Evolutionary conservation across 2,113 vertebrate genomes (phyloP).

Genomic region (Ovis canadensis): DNA sequence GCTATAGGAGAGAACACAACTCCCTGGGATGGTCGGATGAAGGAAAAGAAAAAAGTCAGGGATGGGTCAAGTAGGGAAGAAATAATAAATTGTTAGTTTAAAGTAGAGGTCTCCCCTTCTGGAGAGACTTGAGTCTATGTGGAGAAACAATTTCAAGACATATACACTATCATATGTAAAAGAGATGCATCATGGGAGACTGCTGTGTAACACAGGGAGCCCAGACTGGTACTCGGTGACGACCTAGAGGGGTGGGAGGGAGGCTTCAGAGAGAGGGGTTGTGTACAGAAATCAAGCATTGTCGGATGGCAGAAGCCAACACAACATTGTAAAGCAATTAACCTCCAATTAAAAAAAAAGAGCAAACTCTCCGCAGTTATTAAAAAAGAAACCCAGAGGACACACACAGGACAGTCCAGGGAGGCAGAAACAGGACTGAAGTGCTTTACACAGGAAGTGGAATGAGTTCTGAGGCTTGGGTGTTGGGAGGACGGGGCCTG

Average conservation of each 20-base stretch:
- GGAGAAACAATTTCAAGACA: not conserved
- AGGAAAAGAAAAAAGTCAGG: not conserved
- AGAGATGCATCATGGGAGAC: not conserved
- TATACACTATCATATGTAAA: not conserved
- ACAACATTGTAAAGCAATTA: not conserved
- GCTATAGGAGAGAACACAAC: not conserved
- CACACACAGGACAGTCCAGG: not conserved
- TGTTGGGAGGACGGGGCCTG: not conserved
- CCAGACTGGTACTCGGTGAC: not conserved
- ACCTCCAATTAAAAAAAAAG: not conserved
- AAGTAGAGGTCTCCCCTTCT: not conserved
- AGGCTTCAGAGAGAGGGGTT: not conserved
- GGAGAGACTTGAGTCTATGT: not conserved
- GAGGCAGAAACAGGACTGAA: not conserved
- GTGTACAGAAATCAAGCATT: not conserved
- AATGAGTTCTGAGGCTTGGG: not conserved
- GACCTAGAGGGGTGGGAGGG: not conserved
- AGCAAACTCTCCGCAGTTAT: not conserved
- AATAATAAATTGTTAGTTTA: not conserved
- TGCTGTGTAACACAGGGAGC: not conserved
- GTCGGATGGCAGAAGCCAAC: not conserved
- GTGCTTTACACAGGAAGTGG: not conserved
- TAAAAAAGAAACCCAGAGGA: not conserved
- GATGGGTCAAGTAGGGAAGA: not conserved
- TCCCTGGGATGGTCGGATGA: not conserved